These are phyloP conservation scores for Apocrypta bakeri DNA, from an alignment of 1,140 invertebrate species.

Conservation along the genomic window DNA sequence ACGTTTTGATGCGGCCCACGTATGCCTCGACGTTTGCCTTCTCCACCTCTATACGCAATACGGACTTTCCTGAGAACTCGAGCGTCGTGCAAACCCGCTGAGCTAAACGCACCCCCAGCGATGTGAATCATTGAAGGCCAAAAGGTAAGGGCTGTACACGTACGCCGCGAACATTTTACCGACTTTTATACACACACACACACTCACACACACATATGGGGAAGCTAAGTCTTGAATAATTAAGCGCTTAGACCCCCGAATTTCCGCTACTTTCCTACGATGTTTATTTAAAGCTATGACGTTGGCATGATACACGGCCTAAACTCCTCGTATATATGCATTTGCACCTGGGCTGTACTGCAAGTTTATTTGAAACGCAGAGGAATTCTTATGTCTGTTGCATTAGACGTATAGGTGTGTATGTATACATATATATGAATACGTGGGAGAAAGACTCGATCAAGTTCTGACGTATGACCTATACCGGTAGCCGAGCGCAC, in stretches of 20 bases:
- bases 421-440: no score
- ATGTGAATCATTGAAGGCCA: conserved; percentile 42
- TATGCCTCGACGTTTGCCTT: not conserved
- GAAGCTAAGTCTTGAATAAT: conserved; percentile 37
- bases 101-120: not conserved
- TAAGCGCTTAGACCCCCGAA: not conserved
- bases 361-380: no score
- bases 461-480: no score
- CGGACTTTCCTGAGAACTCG: not conserved
- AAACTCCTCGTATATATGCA: no score
- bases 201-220: no score
- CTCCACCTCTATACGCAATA: not conserved
- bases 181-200: no score
- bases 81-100: no score
- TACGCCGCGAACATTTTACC: not conserved
- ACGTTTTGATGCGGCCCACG: conserved; percentile 21
- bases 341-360: no score
- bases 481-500: no score
- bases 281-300: conserved; percentile 23
- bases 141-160: not conserved
- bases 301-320: not conserved
- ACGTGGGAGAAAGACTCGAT: no score
- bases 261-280: not conserved
- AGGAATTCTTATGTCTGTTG: no score
- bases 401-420: no score